Evolutionary conservation across 2,888 invertebrate genomes (phyloP).

Genomic region (Drosophila kuntzei): DNA sequence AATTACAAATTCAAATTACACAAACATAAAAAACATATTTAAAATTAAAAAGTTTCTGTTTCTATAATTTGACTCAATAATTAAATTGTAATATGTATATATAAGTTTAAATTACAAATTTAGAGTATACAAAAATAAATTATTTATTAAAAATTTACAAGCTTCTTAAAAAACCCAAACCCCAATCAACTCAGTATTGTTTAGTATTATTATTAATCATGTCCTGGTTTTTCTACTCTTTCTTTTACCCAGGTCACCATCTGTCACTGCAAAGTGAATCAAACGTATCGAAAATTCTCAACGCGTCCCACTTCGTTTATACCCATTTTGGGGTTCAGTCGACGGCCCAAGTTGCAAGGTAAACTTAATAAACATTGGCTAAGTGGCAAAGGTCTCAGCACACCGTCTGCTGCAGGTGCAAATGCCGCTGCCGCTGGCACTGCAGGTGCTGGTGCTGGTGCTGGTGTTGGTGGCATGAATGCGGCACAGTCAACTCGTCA

Average conservation of each 20-base stretch:
- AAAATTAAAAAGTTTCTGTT: no score
- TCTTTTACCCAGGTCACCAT: slow-evolving; percentile 88
- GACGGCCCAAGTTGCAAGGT: slow-evolving; percentile 83
- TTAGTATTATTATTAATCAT: neutral
- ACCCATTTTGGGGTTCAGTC: slow-evolving; percentile 85
- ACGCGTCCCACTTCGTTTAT: slow-evolving; percentile 87
- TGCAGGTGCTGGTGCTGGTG: slow-evolving; percentile 34
- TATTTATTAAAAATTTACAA: no score
- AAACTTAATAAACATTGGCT: slow-evolving; percentile 87
- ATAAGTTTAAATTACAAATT: no score
- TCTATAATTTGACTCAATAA: no score
- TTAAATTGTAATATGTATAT: no score
- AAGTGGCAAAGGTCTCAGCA: slow-evolving; percentile 86
- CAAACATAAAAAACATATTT: no score
- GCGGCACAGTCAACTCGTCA: slow-evolving; percentile 60
- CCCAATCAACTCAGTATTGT: no score
- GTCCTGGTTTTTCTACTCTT: slow-evolving; percentile 6
- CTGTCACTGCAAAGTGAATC: slow-evolving; percentile 92
- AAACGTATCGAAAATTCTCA: slow-evolving; percentile 89
- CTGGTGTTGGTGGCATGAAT: slow-evolving; percentile 38
- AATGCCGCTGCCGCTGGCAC: slow-evolving; percentile 44
- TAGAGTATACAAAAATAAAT: no score
- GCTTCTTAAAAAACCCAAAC: no score
- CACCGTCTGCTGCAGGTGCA: slow-evolving; percentile 37
- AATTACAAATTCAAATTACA: no score